A percentile compares a stretch with the other conserved stretches of the same genome.
Conservation (phyloP, 2,888 invertebrate genomes). For the Bombylius major region DNA sequence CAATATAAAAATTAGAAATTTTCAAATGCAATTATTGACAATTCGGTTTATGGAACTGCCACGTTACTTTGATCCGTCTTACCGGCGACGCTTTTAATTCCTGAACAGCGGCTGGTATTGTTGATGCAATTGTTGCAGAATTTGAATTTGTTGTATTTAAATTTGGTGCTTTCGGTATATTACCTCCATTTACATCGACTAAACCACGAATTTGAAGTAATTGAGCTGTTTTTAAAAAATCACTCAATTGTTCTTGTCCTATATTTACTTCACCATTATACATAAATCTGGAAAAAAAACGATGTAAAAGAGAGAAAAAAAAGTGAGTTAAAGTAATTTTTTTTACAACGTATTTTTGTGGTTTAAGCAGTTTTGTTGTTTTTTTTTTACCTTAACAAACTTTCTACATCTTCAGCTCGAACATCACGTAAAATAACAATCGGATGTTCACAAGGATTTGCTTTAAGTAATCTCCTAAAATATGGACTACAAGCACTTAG, state of each 20-base stretch:
- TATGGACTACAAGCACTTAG: constrained; percentile 89
- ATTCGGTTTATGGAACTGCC: constrained; percentile 12
- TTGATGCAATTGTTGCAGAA: constrained; percentile 19
- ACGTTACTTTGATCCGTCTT: constrained; percentile 29
- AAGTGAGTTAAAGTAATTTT: no score
- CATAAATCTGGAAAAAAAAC: constrained; percentile 55
- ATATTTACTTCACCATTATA: constrained; percentile 86
- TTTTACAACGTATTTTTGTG: no score
- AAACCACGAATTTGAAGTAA: constrained; percentile 76
- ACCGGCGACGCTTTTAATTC: constrained; percentile 38
- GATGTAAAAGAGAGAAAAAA: background rate
- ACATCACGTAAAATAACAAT: constrained; percentile 80
- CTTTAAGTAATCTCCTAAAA: constrained; percentile 75
- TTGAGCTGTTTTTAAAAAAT: constrained; percentile 77
- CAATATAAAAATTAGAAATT: constrained; percentile 19
- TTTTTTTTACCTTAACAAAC: constrained; percentile 53
- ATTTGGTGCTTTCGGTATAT: constrained; percentile 13
- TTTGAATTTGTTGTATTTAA: constrained; percentile 12
- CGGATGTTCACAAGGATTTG: constrained; percentile 82
- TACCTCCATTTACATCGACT: constrained; percentile 54
- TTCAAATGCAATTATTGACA: constrained; percentile 1
- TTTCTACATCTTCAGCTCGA: constrained; percentile 74
- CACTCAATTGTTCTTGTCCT: constrained; percentile 73
- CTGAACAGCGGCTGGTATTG: constrained; percentile 29
- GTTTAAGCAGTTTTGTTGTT: no score